phyloP scores from a whole-genome alignment of 2,797 vertebrate genomes.

The Sebastes variabilis region DNA sequence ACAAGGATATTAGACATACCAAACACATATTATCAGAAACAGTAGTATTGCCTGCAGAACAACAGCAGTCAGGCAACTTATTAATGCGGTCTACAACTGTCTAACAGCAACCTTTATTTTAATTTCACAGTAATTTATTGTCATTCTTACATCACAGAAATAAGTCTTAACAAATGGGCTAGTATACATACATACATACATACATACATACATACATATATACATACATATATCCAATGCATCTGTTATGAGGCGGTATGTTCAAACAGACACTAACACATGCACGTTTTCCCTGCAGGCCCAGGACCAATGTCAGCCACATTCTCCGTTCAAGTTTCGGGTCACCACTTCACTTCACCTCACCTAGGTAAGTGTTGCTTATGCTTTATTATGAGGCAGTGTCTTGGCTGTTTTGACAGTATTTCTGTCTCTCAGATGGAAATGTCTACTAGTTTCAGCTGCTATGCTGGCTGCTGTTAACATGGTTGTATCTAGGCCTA shows the following conservation, averaged over 20 bases:
- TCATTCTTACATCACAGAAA: neutral
- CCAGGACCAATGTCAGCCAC: no score
- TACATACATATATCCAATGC: neutral
- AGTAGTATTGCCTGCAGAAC: no score
- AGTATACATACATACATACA: neutral
- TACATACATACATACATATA: neutral
- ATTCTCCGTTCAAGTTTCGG: no score
- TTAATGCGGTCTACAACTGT: neutral
- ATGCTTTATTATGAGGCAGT: neutral
- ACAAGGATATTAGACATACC: no score
- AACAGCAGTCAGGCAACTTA: neutral
- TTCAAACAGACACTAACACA: neutral
- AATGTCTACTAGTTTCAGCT: accelerated
- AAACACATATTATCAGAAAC: no score
- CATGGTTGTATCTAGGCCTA: no score
- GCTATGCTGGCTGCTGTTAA: neutral
- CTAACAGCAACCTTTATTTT: neutral
- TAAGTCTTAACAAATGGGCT: neutral
- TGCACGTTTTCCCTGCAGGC: no score
- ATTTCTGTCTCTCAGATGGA: neutral
- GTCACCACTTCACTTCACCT: neutral
- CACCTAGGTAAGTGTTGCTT: neutral
- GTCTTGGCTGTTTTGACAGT: neutral
- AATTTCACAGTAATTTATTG: neutral
- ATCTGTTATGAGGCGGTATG: neutral